Conservation (phyloP, 1,140 invertebrate genomes). For the Pseudomyrmex sp. region DNA sequence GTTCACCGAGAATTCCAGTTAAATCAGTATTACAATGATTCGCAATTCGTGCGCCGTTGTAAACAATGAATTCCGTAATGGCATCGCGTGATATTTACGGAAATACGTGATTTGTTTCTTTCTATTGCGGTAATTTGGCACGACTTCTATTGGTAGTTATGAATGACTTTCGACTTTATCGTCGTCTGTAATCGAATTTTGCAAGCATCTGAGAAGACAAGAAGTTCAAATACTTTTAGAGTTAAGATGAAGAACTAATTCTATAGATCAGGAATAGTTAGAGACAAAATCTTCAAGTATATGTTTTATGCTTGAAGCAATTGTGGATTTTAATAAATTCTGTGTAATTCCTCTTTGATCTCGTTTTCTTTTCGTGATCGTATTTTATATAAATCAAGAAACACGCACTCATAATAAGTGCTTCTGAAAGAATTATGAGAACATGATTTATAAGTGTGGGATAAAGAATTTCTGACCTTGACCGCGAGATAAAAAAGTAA, state of each 20-base stretch:
- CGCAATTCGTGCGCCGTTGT: background rate
- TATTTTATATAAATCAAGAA: background rate
- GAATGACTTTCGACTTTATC: conserved; percentile 4
- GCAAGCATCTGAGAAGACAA: background rate
- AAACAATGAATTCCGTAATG: conserved; percentile 12
- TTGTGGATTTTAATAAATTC: too few relatives aligned
- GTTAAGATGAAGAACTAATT: background rate
- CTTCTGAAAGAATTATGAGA: background rate
- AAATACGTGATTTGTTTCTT: background rate
- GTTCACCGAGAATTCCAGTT: background rate
- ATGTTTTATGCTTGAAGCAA: background rate
- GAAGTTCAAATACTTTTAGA: background rate
- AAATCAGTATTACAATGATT: conserved; percentile 9
- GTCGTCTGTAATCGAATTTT: background rate
- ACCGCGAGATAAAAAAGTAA: conserved; percentile 13
- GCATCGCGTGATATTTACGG: conserved; percentile 24
- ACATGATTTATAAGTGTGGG: background rate
- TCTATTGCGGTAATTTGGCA: conserved; percentile 21
- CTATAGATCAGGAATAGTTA: background rate
- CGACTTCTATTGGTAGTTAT: background rate
- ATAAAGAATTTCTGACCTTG: background rate
- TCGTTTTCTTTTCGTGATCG: background rate
- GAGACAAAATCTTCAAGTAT: background rate
- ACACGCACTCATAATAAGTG: background rate
- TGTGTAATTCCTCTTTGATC: background rate